phyloP scores from a whole-genome alignment of 23 tunicate genomes.

The Phallusia fumigata region DNA sequence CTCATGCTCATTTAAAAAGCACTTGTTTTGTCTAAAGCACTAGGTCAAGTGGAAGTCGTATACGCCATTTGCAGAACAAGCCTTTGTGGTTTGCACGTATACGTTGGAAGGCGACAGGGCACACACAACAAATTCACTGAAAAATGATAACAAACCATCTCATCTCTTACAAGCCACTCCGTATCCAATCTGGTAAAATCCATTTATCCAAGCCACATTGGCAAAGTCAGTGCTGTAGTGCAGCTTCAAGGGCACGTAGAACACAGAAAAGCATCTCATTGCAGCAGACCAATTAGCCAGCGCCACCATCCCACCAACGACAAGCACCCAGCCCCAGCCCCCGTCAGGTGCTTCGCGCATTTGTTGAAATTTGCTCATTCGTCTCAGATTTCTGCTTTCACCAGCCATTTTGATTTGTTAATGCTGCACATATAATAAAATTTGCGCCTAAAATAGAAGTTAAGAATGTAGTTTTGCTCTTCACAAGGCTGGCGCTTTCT shows the following conservation, averaged over 20 bases:
- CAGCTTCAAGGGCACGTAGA: conserved; percentile 1
- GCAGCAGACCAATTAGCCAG: background rate
- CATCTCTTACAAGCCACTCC: conserved; percentile 11
- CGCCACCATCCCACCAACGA: background rate
- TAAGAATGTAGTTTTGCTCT: no score
- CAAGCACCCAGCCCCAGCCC: conserved; percentile 7
- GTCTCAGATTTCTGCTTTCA: background rate
- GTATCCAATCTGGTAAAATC: background rate
- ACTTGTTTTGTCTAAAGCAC: no score
- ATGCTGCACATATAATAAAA: no score
- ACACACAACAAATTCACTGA: no score
- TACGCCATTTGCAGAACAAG: no score
- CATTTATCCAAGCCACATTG: background rate
- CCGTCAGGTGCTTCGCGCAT: background rate
- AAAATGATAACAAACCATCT: background rate
- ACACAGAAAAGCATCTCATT: conserved; percentile 15
- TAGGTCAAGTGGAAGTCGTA: no score
- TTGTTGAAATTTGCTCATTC: background rate
- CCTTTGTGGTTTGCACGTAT: no score
- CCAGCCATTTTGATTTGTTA: background rate
- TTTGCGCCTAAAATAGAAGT: no score
- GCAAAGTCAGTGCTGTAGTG: conserved; percentile 1
- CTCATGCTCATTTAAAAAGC: no score
- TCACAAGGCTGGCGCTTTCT: no score
- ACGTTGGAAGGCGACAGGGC: no score